Evolutionary conservation across 2,113 vertebrate genomes (phyloP), one percentile per base, ranked within the genome.

Genomic region (Siphamia tubifer): DNA sequence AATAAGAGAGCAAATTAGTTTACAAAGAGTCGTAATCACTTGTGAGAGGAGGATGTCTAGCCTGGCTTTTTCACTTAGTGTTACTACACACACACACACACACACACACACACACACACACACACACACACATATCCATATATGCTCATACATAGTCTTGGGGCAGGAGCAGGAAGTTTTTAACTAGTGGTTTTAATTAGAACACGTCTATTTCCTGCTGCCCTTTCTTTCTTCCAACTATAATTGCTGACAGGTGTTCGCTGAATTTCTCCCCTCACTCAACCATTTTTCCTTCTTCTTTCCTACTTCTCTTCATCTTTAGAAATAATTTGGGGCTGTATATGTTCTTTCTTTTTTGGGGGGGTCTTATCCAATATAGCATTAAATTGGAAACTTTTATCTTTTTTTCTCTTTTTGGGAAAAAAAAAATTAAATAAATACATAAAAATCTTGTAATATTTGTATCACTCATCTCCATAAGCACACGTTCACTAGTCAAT

Each of bases 131-230:
- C 25, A 68, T 13, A 39, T 30, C 53, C 24, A 55, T 43, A 65
- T 24, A 28, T 16, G 42, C 40, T 35, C 45, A 45, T 82, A 84
- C 92, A 92, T 91, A 92, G 92, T 90, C 90, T 91, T 72, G 75
- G 86, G 92, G 84, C 92, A 93, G 87, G 92, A 93, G 93, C 96
- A 98, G 96, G 96, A 98, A 97, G 96, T 96, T 95, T 98, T 96
- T 96, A 98, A 97, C 93, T 94, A 94, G 92, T 95, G 94, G 87
- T 95, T 96, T 97, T 96, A 96, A 99, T 98, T 98, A 98, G 94
- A 94, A 91, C 92, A 94, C 92, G 93, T 96, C 96, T 95, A 96
- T 96, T 97, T 98, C 97, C 97, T 95, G 96, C 94, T 90, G 93
- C 89, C 93, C 92, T 92, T 93, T 90, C 90, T 92, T 94, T 94